phyloP scores from a whole-genome alignment of 2,797 vertebrate species.

The Arnoldichthys spilopterus region DNA sequence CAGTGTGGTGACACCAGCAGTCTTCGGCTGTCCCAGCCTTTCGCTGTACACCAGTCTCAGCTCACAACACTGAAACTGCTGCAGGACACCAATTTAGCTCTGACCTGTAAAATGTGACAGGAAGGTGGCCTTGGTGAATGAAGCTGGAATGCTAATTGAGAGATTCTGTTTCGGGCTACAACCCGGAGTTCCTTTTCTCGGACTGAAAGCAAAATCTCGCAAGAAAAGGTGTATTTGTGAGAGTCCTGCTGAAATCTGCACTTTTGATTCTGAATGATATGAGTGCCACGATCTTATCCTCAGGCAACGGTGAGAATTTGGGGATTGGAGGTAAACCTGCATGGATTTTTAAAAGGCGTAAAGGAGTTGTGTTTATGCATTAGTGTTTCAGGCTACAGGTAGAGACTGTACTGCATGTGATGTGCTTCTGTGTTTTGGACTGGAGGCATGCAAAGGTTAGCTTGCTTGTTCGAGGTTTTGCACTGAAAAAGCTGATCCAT shows the following conservation, averaged over 20 bases:
- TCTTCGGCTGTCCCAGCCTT: constrained; percentile 32
- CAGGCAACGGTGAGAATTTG: background rate
- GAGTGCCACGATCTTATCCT: background rate
- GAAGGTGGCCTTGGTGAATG: constrained; percentile 35
- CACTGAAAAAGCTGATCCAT: constrained; percentile 23
- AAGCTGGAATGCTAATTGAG: constrained; percentile 56
- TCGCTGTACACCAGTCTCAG: constrained; percentile 38
- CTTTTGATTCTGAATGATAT: background rate
- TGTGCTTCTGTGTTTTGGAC: background rate
- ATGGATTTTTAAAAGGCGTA: background rate
- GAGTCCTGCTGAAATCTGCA: background rate
- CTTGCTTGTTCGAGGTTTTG: constrained; percentile 26
- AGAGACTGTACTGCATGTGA: background rate
- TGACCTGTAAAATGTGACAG: constrained; percentile 40
- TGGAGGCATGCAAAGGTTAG: constrained; percentile 20
- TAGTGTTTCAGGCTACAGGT: background rate
- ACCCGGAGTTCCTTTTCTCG: background rate
- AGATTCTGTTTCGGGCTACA: constrained; percentile 26
- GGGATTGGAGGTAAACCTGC: background rate
- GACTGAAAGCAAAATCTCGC: background rate
- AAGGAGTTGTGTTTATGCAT: background rate
- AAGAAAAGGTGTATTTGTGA: background rate
- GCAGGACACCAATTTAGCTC: constrained; percentile 53
- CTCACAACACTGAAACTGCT: constrained; percentile 42
- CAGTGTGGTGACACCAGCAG: constrained; percentile 48